Base-by-base conservation (phyloP, 64 coral and sea anemone species). In the Actinia tenebrosa region DNA sequence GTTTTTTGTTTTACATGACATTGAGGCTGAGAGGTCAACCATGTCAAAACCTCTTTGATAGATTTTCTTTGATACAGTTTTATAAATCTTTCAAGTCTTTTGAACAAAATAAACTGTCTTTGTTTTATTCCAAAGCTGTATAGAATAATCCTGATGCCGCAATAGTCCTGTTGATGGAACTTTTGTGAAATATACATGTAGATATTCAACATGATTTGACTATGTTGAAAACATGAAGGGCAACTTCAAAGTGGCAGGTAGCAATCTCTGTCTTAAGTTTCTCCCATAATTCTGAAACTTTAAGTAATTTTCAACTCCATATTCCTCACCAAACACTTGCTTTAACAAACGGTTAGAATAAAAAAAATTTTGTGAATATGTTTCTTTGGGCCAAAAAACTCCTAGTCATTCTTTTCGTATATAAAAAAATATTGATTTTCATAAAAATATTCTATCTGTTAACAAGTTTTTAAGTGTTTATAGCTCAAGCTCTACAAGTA, bases 51-150 rank as follows among this genome's bases (percentile, higher is more conserved):
- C 69, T 75, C 69, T 75, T 75, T 75, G 69, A 75, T 75, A 30
- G 26, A 27, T 30, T 75, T 26, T 75, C 69, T 75, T 75, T 75
- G 69, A 75, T 30, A 75, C 10, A 15, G 69, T 75, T 75, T 26
- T 71, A 26, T 20, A 71, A 30, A 9, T 71, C 66, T 71, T 71
- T 71, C 66, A 71, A 71, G 66, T 71, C 66, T 80, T 46, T 81
- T 81, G 79, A 50, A 45, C 2, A 81, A 81, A 81, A 50, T 50
- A 45, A 81, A 6, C 79, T 81, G 79, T 81, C 79, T 53, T 20
- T 81, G 69, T 26, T 75, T 75, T 53, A 22, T 81, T 81, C 79
- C 79, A 81, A 81, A 81, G 79, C 79, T 53, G 79, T 80, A 22
- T 20, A 81, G 22, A 22, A 16, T 81, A 81, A 37, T 81, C 79